phyloP scores from a whole-genome alignment of 2,113 vertebrate genomes.

The Myrmophylax atrothorax region DNA sequence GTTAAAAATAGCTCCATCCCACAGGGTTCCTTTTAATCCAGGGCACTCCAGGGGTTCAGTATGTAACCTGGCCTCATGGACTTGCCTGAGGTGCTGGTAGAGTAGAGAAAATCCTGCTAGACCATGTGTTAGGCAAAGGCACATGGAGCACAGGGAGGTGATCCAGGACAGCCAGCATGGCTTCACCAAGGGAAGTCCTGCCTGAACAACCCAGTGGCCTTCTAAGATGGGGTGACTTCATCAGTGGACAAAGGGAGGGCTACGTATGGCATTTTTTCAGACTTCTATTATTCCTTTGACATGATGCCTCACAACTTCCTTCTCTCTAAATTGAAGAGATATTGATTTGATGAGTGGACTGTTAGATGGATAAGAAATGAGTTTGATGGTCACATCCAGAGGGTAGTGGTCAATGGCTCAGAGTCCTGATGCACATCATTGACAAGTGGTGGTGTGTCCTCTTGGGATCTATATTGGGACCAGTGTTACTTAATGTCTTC shows the following conservation, averaged over 20 bases:
- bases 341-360: background rate
- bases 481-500: background rate
- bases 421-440: background rate
- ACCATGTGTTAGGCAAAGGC: background rate
- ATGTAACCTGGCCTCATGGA: background rate
- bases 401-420: accelerated
- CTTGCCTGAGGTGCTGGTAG: background rate
- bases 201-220: background rate
- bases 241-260: background rate
- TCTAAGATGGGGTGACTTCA: background rate
- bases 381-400: background rate
- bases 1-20: background rate
- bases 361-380: background rate
- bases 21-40: background rate
- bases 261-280: background rate
- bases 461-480: background rate
- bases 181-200: background rate
- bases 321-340: background rate
- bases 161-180: accelerated
- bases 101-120: background rate
- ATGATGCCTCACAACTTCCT: background rate
- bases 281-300: background rate
- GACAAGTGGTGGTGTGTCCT: no score
- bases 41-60: background rate
- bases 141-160: background rate